phyloP scores from a whole-genome alignment of 2,113 vertebrate species.

The Sclerurus mexicanus region DNA sequence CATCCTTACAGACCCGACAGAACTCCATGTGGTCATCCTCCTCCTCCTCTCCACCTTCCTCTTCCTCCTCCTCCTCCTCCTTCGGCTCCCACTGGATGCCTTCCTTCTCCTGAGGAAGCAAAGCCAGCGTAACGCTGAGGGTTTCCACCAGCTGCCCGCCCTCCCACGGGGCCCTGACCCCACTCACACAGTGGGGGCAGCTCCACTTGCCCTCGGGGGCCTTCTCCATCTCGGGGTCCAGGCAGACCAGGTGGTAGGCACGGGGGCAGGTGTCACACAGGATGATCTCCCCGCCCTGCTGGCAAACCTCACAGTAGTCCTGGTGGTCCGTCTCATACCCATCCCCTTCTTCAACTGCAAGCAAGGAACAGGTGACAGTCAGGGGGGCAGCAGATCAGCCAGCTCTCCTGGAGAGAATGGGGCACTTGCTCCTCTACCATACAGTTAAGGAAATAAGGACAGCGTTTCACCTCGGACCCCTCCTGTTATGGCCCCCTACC shows the following conservation, averaged over 20 bases:
- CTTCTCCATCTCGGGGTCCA: conserved; percentile 96
- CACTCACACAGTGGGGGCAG: conserved; percentile 96
- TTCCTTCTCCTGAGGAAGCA: conserved; percentile 90
- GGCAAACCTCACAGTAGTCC: conserved; percentile 99
- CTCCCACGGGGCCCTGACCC: accelerated
- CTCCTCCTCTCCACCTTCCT: conserved; percentile 86
- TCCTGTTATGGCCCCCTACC: conserved; percentile 48
- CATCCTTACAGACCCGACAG: conserved; percentile 95
- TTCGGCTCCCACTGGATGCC: conserved; percentile 99
- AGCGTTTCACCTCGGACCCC: background rate
- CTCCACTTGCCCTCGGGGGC: conserved; percentile 98
- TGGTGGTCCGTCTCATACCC: conserved; percentile 98
- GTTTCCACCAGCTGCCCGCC: accelerated
- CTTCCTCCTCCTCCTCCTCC: conserved; percentile 90
- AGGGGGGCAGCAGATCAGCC: background rate
- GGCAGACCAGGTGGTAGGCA: conserved; percentile 96
- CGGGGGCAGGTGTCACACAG: conserved; percentile 95
- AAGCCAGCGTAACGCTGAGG: background rate
- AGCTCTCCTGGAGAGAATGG: background rate
- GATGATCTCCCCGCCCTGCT: conserved; percentile 98
- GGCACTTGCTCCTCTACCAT: background rate
- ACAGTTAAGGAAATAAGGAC: background rate
- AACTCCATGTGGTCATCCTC: conserved; percentile 99
- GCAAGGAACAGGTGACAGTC: background rate
- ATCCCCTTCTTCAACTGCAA: conserved; percentile 89